These are phyloP conservation scores for Calliopum simillimum DNA, from an alignment of 2,888 invertebrate species.

Conservation along the genomic window DNA sequence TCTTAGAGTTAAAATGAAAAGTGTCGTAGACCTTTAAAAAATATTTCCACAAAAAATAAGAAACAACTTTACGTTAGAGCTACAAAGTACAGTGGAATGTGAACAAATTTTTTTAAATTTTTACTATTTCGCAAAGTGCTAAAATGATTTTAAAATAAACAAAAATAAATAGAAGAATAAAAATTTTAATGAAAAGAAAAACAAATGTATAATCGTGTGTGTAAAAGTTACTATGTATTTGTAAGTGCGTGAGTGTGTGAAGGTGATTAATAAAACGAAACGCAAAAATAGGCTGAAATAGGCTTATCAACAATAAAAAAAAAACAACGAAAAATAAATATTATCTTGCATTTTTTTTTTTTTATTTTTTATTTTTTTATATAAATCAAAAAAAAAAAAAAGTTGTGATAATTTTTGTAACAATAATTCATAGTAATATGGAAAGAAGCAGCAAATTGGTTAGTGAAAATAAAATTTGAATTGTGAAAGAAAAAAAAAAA, in stretches of 20 bases:
- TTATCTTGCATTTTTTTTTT: too few species aligned
- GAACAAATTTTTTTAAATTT: not conserved
- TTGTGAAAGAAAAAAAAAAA: conserved; percentile 14
- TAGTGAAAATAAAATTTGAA: too few species aligned
- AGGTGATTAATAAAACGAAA: not conserved
- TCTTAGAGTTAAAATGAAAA: conserved; percentile 3
- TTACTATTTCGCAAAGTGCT: not conserved
- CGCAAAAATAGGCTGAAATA: conserved; percentile 8
- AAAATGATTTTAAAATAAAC: conserved; percentile 5
- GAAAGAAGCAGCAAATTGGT: too few species aligned
- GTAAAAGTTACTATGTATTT: not conserved
- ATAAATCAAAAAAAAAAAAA: not conserved
- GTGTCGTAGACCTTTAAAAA: conserved; percentile 7
- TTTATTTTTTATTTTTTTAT: not conserved
- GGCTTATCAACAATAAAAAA: conserved; percentile 5
- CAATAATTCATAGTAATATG: too few species aligned
- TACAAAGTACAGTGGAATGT: not conserved
- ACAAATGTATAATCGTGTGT: not conserved
- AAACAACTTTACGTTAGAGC: not conserved
- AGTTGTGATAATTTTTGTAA: too few species aligned
- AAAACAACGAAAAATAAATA: not conserved
- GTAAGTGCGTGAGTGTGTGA: not conserved
- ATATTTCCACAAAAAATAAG: not conserved
- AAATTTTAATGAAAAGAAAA: not conserved
- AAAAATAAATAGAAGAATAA: conserved; percentile 1